Evolutionary conservation across 1,140 invertebrate species (phyloP).

Genomic region (Drosophila murphyi): DNA sequence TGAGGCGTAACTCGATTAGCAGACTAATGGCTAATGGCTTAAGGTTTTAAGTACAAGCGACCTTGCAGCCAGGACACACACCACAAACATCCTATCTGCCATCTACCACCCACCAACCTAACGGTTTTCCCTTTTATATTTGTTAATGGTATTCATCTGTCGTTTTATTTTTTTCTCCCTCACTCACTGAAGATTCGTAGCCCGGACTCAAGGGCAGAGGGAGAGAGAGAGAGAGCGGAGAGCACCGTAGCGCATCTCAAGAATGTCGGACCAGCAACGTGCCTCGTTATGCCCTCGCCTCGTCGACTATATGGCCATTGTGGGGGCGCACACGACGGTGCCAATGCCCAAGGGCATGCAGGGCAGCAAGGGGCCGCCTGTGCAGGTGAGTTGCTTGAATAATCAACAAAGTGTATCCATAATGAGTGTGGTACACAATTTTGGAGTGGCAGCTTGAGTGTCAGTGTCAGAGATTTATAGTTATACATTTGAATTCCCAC

Average conservation of each 20-base stretch:
- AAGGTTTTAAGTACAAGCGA: neutral
- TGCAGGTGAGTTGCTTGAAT: constrained; percentile 87
- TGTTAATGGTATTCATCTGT: constrained; percentile 13
- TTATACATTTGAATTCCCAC: no score
- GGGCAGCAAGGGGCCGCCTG: constrained; percentile 88
- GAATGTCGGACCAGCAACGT: constrained; percentile 87
- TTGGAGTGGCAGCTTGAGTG: no score
- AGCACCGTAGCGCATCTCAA: constrained; percentile 22
- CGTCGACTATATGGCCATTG: constrained; percentile 98
- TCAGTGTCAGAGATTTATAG: no score
- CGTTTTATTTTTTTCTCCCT: constrained; percentile 5
- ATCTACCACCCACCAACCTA: neutral
- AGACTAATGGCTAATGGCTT: constrained; percentile 19
- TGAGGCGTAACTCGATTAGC: constrained; percentile 30
- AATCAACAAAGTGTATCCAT: neutral
- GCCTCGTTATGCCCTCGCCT: constrained; percentile 93
- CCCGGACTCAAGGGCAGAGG: constrained; percentile 5
- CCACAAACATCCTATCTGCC: neutral
- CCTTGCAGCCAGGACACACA: neutral
- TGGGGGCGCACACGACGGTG: constrained; percentile 92
- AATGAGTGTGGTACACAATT: neutral
- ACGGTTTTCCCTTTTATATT: neutral
- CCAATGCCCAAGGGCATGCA: constrained; percentile 86
- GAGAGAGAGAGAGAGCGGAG: neutral
- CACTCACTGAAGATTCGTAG: neutral